Conservation (phyloP, 2,113 vertebrate genomes). For the Cochlearius cochlearius region DNA sequence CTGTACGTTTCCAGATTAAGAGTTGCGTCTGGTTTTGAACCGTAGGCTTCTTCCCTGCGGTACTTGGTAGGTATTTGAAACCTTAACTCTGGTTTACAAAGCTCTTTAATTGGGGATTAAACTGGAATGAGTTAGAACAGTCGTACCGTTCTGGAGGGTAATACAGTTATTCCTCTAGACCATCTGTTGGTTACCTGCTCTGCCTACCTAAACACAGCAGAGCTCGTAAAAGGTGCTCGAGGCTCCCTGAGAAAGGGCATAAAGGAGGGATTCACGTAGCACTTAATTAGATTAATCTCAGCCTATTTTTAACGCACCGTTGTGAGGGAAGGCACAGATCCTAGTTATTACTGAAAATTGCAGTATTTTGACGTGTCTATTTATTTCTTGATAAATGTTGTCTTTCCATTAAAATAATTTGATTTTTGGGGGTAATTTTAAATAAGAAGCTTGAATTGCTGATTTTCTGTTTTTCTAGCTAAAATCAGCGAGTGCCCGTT, state of each 20-base stretch:
- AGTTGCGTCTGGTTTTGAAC: not conserved
- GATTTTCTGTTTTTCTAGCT: not conserved
- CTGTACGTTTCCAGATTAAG: not conserved
- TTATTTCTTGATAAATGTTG: not conserved
- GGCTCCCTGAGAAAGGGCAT: not conserved
- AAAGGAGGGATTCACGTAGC: not conserved
- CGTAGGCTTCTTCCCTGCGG: not conserved
- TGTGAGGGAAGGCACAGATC: not conserved
- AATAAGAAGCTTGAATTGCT: not conserved
- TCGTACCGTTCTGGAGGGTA: not conserved
- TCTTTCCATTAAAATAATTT: not conserved
- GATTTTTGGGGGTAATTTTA: not conserved
- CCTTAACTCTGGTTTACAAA: not conserved
- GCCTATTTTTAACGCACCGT: not conserved
- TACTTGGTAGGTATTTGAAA: not conserved
- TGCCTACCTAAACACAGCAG: not conserved
- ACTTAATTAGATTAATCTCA: conserved; percentile 15
- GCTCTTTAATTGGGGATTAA: not conserved
- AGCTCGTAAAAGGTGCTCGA: not conserved
- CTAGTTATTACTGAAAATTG: not conserved
- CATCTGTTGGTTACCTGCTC: not conserved
- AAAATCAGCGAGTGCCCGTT: not conserved
- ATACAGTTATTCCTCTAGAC: not conserved
- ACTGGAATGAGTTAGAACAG: not conserved
- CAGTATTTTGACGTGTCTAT: fast-evolving